phyloP scores from a whole-genome alignment of 2,797 vertebrate genomes.

The Denticeps clupeoides region DNA sequence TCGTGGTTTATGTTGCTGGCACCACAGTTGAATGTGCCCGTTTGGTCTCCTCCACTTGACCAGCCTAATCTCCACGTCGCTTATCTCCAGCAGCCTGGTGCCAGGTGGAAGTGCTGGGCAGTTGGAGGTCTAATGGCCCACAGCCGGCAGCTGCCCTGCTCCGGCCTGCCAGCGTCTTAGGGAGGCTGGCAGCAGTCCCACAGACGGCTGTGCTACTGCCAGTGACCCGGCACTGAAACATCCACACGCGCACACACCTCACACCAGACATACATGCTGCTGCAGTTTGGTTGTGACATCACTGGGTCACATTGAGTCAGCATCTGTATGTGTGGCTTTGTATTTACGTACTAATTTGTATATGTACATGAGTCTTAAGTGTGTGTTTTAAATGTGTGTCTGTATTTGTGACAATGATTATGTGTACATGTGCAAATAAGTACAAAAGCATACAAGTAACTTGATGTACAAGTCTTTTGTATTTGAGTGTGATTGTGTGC shows the following conservation, averaged over 20 bases:
- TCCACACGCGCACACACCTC: too few relatives aligned
- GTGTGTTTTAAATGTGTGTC: slow-evolving; percentile 2
- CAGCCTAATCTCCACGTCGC: slow-evolving; percentile 10
- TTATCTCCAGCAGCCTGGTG: slow-evolving; percentile 13
- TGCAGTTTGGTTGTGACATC: background rate
- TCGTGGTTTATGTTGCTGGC: too few relatives aligned
- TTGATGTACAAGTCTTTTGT: background rate
- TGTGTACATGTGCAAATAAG: background rate
- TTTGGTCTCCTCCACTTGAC: slow-evolving; percentile 3
- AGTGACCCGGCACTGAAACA: too few relatives aligned
- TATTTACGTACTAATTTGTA: background rate
- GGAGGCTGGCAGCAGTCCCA: background rate
- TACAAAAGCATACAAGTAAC: background rate
- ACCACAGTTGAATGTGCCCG: too few relatives aligned
- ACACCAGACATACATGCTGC: background rate
- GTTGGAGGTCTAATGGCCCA: slow-evolving; percentile 14
- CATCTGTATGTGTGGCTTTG: slow-evolving; percentile 15
- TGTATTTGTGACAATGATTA: background rate
- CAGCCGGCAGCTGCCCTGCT: slow-evolving; percentile 6
- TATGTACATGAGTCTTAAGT: slow-evolving; percentile 15
- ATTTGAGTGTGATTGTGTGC: background rate
- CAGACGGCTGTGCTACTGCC: too few relatives aligned
- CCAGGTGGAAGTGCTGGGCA: slow-evolving; percentile 10
- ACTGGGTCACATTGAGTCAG: too few relatives aligned
- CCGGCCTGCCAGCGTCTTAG: slow-evolving; percentile 10